These are phyloP conservation scores for Amphibalanus amphitrite DNA, from an alignment of 1,140 invertebrate species.

Conservation along the genomic window DNA sequence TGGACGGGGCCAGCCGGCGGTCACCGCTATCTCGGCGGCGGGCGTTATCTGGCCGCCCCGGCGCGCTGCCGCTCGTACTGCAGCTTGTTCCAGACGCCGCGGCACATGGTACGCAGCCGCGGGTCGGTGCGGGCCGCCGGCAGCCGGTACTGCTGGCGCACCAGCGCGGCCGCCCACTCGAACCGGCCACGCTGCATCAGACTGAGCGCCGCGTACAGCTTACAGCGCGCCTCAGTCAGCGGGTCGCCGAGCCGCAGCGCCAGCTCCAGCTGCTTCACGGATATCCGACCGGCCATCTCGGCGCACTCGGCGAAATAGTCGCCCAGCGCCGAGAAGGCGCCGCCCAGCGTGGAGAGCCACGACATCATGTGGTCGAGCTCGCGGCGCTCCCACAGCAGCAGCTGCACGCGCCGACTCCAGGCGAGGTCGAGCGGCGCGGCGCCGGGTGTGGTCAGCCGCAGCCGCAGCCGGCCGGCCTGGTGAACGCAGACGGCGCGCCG, in stretches of 20 bases:
- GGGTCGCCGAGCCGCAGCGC: conserved; percentile 65
- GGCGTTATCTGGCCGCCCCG: not conserved
- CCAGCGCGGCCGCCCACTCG: conserved; percentile 3
- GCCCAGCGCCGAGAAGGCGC: conserved; percentile 80
- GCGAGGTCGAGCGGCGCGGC: not conserved
- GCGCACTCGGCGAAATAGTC: conserved; percentile 64
- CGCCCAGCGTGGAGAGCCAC: conserved; percentile 89
- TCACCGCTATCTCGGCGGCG: too few species aligned
- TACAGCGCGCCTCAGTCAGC: conserved; percentile 52
- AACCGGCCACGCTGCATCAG: conserved; percentile 51
- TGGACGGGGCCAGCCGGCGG: too few species aligned
- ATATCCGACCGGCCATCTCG: conserved; percentile 67
- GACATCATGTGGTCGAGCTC: conserved; percentile 72
- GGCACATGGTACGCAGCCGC: not conserved
- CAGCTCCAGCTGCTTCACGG: conserved; percentile 56
- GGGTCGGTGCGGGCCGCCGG: not conserved
- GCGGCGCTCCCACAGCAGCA: conserved; percentile 35
- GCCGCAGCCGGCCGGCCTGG: not conserved
- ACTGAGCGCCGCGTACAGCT: conserved; percentile 68
- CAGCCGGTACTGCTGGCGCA: not conserved
- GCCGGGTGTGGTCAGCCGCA: not conserved
- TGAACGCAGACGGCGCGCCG: not conserved
- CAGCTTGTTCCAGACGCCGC: not conserved
- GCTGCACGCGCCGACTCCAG: not conserved
- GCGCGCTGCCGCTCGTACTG: not conserved